Evolutionary conservation across 2,113 vertebrate genomes (phyloP), one percentile per base, ranked within the genome.

Genomic region (Nothoprocta pentlandii): DNA sequence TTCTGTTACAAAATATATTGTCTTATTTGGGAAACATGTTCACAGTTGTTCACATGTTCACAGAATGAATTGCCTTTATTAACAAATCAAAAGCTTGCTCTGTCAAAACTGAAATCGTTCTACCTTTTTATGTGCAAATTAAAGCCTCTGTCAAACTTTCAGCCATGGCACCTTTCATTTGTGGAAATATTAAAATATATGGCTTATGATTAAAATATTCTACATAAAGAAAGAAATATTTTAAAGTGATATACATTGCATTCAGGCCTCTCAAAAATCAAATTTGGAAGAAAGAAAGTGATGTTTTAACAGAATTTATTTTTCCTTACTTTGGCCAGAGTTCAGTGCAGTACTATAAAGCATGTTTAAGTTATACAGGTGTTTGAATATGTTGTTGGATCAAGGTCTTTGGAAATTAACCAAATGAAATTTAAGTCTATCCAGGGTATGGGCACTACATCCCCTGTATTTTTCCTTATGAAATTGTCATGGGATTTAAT

Each of bases 51-150:
- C 36, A 39, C 8, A 39, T 39, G 36, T 39, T 39, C 36, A 39
- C 36, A 96, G 88, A 95, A 76, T 93, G 89, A 96, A 96, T 87
- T 84, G 95, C 91, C 80, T 88, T 97, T 97, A 97, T 96, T 97
- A 98, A 97, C 87, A 97, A 97, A 92, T 84, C 90, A 95, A 96
- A 97, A 94, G 87, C 94, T 95, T 83, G 73, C 84, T 46, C 95
- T 95, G 93, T 97, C 94, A 93, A 97, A 97, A 96, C 87, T 96
- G 92, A 96, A 97, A 97, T 96, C 58, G 51, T 95, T 96, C 90
- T 92, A 92, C 96, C 95, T 97, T 97, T 97, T 98, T 97, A 97
- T 97, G 96, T 96, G 96, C 91, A 96, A 97, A 96, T 95, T 94
- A 97, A 97, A 96, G 95, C 83, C 88, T 96, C 95, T 96, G 97